phyloP scores from a whole-genome alignment of 2,888 invertebrate genomes.

The Hirtodrosophila cameraria region DNA sequence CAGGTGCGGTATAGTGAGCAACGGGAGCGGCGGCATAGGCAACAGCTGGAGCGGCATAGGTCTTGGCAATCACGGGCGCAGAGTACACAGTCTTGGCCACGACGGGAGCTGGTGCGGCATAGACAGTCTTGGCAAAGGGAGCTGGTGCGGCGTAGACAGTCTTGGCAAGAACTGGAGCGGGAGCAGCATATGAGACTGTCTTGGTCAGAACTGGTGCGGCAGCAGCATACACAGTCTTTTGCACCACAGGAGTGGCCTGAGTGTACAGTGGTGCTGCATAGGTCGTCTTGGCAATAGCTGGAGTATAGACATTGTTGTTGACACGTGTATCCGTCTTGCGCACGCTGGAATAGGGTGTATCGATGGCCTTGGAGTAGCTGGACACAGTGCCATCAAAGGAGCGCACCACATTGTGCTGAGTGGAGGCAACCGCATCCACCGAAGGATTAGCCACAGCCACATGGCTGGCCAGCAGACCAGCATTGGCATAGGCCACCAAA shows the following conservation, averaged over 20 bases:
- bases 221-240: slow-evolving; percentile 65
- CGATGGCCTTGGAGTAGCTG: slow-evolving; percentile 86
- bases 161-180: slow-evolving; percentile 71
- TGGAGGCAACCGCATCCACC: slow-evolving; percentile 82
- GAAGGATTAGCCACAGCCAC: slow-evolving; percentile 73
- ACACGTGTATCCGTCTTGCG: slow-evolving; percentile 86
- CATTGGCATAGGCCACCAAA: slow-evolving; percentile 87
- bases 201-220: slow-evolving; percentile 76
- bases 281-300: slow-evolving; percentile 75
- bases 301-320: slow-evolving; percentile 86
- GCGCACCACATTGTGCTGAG: slow-evolving; percentile 86
- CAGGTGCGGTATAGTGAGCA: too few species aligned
- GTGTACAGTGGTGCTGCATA: slow-evolving; percentile 77
- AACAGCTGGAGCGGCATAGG: slow-evolving; percentile 46
- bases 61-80: slow-evolving; percentile 78
- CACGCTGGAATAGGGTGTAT: slow-evolving; percentile 87
- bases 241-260: slow-evolving; percentile 61
- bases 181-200: slow-evolving; percentile 62
- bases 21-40: slow-evolving; percentile 68
- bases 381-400: slow-evolving; percentile 86
- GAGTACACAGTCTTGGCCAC: slow-evolving; percentile 57
- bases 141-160: slow-evolving; percentile 58
- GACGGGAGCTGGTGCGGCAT: slow-evolving; percentile 50
- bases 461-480: slow-evolving; percentile 85
- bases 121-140: slow-evolving; percentile 71